Evolutionary conservation across 2,888 invertebrate species (phyloP).

Genomic region (Acanthopleura granulata): DNA sequence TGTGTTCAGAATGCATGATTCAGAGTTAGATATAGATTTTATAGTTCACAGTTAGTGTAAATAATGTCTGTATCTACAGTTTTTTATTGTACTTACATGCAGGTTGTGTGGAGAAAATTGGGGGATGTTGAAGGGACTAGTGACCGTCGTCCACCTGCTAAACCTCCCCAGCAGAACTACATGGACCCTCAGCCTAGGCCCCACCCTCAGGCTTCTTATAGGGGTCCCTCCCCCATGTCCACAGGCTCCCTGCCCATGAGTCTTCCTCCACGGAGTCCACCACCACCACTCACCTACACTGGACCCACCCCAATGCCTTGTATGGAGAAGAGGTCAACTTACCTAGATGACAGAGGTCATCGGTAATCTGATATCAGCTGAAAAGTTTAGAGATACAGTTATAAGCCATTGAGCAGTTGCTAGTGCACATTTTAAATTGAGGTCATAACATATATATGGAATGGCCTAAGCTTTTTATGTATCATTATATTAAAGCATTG

Average conservation of each 20-base stretch:
- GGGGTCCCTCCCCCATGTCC: constrained; percentile 21
- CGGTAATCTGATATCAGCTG: neutral
- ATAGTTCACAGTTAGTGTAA: too few species aligned
- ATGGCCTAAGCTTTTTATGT: too few species aligned
- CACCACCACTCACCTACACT: neutral
- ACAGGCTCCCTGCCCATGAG: neutral
- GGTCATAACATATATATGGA: too few species aligned
- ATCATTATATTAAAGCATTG: too few species aligned
- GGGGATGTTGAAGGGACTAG: constrained; percentile 39
- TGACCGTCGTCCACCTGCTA: neutral
- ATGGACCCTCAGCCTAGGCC: constrained; percentile 21
- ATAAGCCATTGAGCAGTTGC: too few species aligned
- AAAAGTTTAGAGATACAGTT: too few species aligned
- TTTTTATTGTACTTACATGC: neutral
- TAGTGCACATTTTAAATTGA: too few species aligned
- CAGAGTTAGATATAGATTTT: too few species aligned
- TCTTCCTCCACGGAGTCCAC: neutral
- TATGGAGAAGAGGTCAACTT: neutral
- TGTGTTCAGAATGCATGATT: too few species aligned
- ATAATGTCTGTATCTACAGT: too few species aligned
- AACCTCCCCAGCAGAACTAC: constrained; percentile 5
- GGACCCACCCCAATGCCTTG: neutral
- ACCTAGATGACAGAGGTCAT: neutral
- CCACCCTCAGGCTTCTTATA: constrained; percentile 19
- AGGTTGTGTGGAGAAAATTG: constrained; percentile 63